Percentiles rank a stretch among this genome's conserved stretches.
These are phyloP conservation scores for Zosterops hypoxanthus DNA, from an alignment of 2,113 vertebrate species.

Conservation along the genomic window DNA sequence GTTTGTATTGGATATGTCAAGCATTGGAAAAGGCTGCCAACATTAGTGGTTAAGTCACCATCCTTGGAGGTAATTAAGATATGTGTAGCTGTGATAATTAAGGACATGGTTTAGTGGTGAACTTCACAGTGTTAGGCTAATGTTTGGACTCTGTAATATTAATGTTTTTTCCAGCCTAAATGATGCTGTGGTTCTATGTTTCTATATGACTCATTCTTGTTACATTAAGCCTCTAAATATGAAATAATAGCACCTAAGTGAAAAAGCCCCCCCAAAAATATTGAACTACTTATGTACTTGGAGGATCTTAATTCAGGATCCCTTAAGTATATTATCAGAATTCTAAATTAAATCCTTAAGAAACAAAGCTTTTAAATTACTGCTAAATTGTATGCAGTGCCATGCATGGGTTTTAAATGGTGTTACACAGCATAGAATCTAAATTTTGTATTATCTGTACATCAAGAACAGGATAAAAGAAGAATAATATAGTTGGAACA, in stretches of 20 bases:
- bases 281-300: not conserved
- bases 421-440: not conserved
- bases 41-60: not conserved
- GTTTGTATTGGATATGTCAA: not conserved
- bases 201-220: not conserved
- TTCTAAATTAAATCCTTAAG: not conserved
- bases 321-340: not conserved
- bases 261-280: not conserved
- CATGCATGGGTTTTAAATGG: not conserved
- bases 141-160: not conserved
- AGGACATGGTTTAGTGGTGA: not conserved
- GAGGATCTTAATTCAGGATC: not conserved
- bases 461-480: not conserved
- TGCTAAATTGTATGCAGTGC: fast-evolving
- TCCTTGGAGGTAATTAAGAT: not conserved
- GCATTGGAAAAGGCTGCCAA: not conserved
- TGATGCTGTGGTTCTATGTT: not conserved
- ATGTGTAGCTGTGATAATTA: not conserved
- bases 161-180: not conserved
- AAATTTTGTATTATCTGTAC: not conserved
- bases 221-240: not conserved
- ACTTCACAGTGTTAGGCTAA: not conserved
- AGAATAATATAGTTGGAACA: not conserved
- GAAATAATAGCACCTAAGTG: not conserved
- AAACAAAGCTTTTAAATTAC: not conserved